Evolutionary conservation across 2,888 invertebrate species (phyloP).

Genomic region (Microctonus hyperodae): DNA sequence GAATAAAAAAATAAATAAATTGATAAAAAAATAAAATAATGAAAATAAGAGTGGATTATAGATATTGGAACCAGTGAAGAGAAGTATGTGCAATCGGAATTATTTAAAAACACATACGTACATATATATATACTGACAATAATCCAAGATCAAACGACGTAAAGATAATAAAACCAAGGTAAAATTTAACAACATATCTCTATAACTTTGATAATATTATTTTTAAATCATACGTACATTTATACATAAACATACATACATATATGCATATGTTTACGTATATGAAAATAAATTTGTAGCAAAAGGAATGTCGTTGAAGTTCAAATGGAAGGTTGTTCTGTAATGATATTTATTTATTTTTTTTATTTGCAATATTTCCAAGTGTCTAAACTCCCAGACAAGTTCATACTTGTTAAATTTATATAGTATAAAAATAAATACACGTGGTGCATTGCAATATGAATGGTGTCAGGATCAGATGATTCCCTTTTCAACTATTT

Average conservation of each 20-base stretch:
- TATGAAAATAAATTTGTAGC: not conserved
- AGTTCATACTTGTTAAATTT: not conserved
- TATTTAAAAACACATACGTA: not conserved
- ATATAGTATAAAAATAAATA: not conserved
- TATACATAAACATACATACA: too few relatives aligned
- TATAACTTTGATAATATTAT: slow-evolving; percentile 2
- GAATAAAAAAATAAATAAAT: not conserved
- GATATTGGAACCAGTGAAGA: too few relatives aligned
- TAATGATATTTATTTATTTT: not conserved
- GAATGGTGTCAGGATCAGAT: not conserved
- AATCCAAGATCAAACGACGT: not conserved
- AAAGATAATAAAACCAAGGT: slow-evolving; percentile 4
- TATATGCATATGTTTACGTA: not conserved
- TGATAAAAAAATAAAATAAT: not conserved
- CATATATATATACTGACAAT: too few relatives aligned
- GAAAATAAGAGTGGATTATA: not conserved
- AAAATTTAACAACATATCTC: not conserved
- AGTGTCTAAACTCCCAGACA: not conserved
- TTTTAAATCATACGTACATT: too few relatives aligned
- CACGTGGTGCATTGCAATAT: too few relatives aligned
- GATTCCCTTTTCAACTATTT: too few relatives aligned
- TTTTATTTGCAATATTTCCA: too few relatives aligned
- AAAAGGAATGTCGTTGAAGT: not conserved
- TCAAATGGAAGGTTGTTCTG: not conserved
- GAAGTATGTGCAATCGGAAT: not conserved